Conservation (phyloP, 2,797 vertebrate genomes). For the Natrix natrix region DNA sequence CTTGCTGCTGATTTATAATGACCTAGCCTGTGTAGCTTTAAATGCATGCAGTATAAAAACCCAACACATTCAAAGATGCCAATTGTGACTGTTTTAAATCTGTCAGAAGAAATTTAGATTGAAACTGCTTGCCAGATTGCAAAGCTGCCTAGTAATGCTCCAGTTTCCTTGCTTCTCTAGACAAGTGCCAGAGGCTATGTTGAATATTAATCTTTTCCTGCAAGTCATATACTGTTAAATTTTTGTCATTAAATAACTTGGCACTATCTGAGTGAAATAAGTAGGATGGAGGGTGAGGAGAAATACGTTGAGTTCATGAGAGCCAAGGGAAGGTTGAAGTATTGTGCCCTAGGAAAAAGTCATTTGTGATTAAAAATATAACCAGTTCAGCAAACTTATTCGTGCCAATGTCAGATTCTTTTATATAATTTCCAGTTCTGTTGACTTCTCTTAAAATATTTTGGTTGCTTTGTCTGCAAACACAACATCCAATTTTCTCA, state of each 20-base stretch:
- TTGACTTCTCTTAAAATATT: neutral
- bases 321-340: neutral
- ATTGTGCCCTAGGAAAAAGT: neutral
- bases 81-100: neutral
- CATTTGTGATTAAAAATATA: neutral
- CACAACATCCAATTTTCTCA: neutral
- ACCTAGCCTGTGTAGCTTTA: neutral
- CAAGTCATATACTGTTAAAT: neutral
- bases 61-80: neutral
- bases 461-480: neutral
- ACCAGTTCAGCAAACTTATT: neutral
- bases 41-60: neutral
- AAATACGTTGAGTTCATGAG: neutral
- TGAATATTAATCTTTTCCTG: slow-evolving; percentile 1
- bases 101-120: neutral
- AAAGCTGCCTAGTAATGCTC: neutral
- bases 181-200: neutral
- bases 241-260: neutral
- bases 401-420: neutral
- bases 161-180: neutral
- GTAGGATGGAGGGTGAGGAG: neutral
- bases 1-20: neutral
- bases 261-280: slow-evolving; percentile 1
- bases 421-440: neutral
- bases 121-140: neutral